Conservation (phyloP, 2,797 vertebrate genomes). For the Tapera naevia region DNA sequence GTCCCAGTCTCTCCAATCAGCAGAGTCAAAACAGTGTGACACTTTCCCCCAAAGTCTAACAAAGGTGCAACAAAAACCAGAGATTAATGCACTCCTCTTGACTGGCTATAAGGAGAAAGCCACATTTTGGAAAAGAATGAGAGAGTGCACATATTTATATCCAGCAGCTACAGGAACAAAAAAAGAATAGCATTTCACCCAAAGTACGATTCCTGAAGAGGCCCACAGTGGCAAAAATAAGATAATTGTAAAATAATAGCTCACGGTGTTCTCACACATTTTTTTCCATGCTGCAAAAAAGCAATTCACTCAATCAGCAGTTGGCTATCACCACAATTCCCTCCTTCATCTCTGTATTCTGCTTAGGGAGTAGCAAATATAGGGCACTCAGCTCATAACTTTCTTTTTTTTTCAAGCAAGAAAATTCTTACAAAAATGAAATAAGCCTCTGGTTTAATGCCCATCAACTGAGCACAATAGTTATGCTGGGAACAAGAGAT, state of each 20-base stretch:
- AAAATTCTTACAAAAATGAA: slow-evolving; percentile 69
- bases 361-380: slow-evolving; percentile 69
- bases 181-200: neutral
- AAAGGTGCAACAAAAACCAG: neutral
- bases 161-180: neutral
- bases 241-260: slow-evolving; percentile 61
- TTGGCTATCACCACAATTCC: slow-evolving; percentile 36
- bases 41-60: neutral
- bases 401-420: slow-evolving; percentile 59
- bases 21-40: neutral
- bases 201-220: slow-evolving; percentile 22
- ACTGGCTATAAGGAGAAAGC: neutral
- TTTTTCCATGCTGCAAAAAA: slow-evolving; percentile 35
- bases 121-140: neutral
- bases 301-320: slow-evolving; percentile 37
- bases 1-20: fast-evolving
- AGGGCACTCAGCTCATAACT: slow-evolving; percentile 61
- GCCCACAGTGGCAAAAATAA: slow-evolving; percentile 41
- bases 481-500: slow-evolving; percentile 50
- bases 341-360: slow-evolving; percentile 57
- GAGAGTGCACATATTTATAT: neutral
- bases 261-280: slow-evolving; percentile 13
- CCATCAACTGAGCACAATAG: slow-evolving; percentile 52
- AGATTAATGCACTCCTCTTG: neutral
- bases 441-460: slow-evolving; percentile 57